phyloP scores from a whole-genome alignment of 2,797 vertebrate species.

The Leptoclinus maculatus region DNA sequence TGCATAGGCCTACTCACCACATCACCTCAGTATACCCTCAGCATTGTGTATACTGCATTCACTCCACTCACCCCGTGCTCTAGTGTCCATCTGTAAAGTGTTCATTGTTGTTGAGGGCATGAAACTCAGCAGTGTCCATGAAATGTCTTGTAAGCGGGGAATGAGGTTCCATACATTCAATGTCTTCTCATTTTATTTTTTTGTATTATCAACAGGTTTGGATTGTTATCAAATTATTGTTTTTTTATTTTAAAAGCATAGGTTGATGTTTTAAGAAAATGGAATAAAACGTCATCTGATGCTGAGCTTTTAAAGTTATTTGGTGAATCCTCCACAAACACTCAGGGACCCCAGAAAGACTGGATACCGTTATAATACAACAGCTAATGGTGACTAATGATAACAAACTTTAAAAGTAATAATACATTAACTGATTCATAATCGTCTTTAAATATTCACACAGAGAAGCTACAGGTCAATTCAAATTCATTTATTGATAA shows the following conservation, averaged over 20 bases:
- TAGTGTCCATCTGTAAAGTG: constrained; percentile 68
- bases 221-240: constrained; percentile 74
- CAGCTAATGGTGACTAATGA: too few relatives aligned
- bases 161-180: constrained; percentile 62
- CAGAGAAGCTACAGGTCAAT: constrained; percentile 42
- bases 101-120: constrained; percentile 66
- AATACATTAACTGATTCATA: neutral
- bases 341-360: neutral
- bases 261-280: constrained; percentile 80
- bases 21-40: constrained; percentile 60
- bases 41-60: constrained; percentile 49
- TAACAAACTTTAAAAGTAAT: neutral
- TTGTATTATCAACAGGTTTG: constrained; percentile 75
- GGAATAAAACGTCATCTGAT: constrained; percentile 80
- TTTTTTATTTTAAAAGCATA: constrained; percentile 77
- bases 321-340: constrained; percentile 28
- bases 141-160: constrained; percentile 66
- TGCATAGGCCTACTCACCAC: constrained; percentile 38
- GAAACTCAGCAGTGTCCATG: constrained; percentile 67
- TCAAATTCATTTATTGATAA: constrained; percentile 82
- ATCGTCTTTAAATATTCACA: constrained; percentile 48
- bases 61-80: constrained; percentile 36
- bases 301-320: constrained; percentile 53
- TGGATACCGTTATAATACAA: neutral
- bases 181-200: constrained; percentile 65